These are phyloP conservation scores for Poecilus cupreus DNA, from an alignment of 2,888 invertebrate genomes.

Conservation along the genomic window DNA sequence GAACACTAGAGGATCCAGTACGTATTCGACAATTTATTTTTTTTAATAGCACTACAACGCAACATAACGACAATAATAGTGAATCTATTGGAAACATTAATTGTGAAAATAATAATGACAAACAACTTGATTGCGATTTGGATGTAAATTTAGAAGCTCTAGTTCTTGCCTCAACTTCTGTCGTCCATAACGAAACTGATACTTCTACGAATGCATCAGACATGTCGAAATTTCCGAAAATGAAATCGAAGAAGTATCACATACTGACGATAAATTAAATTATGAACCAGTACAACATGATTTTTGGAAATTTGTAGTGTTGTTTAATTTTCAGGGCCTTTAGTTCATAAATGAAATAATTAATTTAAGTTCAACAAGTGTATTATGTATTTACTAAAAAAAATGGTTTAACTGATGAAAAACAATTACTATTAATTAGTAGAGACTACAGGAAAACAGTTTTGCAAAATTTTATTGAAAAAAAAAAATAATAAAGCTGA, in stretches of 20 bases:
- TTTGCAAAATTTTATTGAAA: no score
- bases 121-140: not conserved
- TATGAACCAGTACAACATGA: not conserved
- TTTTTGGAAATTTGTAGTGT: not conserved
- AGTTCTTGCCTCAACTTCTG: not conserved
- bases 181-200: not conserved
- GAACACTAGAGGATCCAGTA: not conserved
- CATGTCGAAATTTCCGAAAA: no score
- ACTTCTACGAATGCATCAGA: not conserved
- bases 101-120: not conserved
- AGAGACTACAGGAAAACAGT: not conserved
- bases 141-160: not conserved
- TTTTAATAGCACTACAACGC: not conserved
- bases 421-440: not conserved
- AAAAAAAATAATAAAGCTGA: no score
- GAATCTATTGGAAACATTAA: not conserved
- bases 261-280: not conserved
- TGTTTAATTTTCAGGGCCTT: not conserved
- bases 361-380: not conserved
- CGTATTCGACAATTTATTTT: not conserved
- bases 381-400: not conserved
- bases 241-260: not conserved
- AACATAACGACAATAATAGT: not conserved
- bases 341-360: not conserved
- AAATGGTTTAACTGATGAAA: not conserved